These are phyloP conservation scores for Hemaris fuciformis DNA, from an alignment of 2,888 invertebrate species.

Conservation along the genomic window DNA sequence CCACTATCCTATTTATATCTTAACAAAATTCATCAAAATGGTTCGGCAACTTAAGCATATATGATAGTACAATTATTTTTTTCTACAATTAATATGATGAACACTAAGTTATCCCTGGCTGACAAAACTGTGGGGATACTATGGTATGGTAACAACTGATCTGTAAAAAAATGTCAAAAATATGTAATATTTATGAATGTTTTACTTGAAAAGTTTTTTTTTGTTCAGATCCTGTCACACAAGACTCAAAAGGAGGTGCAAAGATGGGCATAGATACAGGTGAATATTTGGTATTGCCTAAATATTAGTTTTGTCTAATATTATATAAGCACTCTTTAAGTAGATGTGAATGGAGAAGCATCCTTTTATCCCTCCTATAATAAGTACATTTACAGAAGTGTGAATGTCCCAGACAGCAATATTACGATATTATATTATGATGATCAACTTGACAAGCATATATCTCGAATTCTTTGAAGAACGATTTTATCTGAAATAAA, in stretches of 20 bases:
- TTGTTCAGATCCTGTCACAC: not conserved
- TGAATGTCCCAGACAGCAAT: too few species aligned
- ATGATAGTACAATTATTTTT: too few species aligned
- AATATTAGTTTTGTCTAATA: too few species aligned
- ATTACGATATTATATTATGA: too few species aligned
- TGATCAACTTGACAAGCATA: slow-evolving; percentile 17
- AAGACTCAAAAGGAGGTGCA: not conserved
- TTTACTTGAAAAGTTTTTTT: not conserved
- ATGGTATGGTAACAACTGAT: slow-evolving; percentile 63
- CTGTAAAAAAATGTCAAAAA: not conserved
- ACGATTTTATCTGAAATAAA: not conserved
- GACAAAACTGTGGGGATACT: slow-evolving; percentile 56
- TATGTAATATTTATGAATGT: not conserved
- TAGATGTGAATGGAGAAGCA: too few species aligned
- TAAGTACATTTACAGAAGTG: too few species aligned
- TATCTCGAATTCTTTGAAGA: slow-evolving; percentile 17
- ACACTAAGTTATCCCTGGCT: slow-evolving; percentile 67
- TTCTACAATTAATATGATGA: slow-evolving; percentile 42
- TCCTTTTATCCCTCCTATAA: too few species aligned
- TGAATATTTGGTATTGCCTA: not conserved
- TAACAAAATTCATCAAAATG: too few species aligned
- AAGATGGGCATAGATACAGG: not conserved
- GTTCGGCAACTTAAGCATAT: too few species aligned
- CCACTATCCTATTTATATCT: too few species aligned
- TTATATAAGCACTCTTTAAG: too few species aligned